Evolutionary conservation across 2,113 vertebrate genomes (phyloP).

Genomic region (Tyto alba): DNA sequence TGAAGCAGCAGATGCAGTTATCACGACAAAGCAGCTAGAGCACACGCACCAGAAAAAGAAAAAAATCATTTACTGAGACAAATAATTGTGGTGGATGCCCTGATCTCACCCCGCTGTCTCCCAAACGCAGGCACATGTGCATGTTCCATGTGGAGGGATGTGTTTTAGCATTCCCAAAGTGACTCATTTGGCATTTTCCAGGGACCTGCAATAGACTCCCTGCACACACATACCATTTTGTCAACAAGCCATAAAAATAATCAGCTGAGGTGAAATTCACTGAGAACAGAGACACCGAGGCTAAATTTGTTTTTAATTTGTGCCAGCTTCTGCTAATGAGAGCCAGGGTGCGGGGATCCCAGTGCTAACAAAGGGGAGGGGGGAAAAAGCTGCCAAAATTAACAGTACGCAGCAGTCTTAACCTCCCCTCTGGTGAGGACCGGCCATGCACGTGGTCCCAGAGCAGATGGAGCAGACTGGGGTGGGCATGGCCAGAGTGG

Average conservation of each 20-base stretch:
- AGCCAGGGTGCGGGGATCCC: not conserved
- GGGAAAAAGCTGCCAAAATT: not conserved
- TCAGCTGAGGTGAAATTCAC: not conserved
- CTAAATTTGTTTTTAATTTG: conserved; percentile 51
- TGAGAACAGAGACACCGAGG: not conserved
- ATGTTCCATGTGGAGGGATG: not conserved
- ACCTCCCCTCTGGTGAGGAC: not conserved
- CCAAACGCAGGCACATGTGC: not conserved
- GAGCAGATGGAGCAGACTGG: conserved; percentile 47
- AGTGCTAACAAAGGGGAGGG: not conserved
- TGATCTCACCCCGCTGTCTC: not conserved
- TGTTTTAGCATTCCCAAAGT: not conserved
- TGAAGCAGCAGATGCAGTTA: conserved; percentile 39
- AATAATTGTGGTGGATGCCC: not conserved
- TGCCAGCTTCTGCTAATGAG: conserved; percentile 11
- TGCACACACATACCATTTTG: not conserved
- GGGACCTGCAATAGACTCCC: conserved; percentile 17
- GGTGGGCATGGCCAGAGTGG: not conserved
- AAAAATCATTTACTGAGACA: not conserved
- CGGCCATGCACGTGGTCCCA: not conserved
- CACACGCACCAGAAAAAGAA: not conserved
- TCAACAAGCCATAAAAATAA: conserved; percentile 37
- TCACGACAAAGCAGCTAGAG: conserved; percentile 31
- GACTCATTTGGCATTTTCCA: conserved; percentile 52
- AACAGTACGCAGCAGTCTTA: not conserved